Evolutionary conservation across 2,113 vertebrate genomes (phyloP).

Genomic region (Geococcyx californianus): DNA sequence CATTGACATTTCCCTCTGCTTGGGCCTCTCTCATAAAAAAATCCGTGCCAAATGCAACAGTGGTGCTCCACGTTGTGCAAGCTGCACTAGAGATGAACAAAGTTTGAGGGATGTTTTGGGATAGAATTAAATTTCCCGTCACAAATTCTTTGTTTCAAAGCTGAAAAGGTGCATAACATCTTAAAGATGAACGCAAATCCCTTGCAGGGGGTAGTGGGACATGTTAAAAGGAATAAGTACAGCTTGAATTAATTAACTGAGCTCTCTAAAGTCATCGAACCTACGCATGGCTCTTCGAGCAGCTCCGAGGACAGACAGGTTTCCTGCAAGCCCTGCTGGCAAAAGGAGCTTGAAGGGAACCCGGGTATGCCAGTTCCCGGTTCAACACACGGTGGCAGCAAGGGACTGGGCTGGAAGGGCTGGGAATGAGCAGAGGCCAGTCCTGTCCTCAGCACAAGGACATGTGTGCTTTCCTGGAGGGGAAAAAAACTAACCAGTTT

Average conservation of each 20-base stretch:
- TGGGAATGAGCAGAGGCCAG: not conserved
- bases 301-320: fast-evolving
- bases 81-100: not conserved
- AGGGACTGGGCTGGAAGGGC: not conserved
- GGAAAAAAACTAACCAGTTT: not conserved
- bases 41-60: not conserved
- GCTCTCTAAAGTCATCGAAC: fast-evolving
- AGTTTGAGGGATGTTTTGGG: not conserved
- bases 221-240: fast-evolving
- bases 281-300: not conserved
- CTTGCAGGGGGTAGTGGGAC: no score
- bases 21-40: not conserved
- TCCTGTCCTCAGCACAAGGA: not conserved
- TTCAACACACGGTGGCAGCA: conserved; percentile 67
- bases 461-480: not conserved
- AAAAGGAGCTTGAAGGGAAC: not conserved
- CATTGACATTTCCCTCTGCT: not conserved
- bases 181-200: not conserved
- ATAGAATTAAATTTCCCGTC: not conserved
- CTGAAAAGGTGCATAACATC: not conserved
- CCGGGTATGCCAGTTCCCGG: not conserved
- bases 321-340: not conserved
- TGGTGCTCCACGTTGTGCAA: not conserved
- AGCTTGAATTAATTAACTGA: fast-evolving
- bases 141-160: not conserved